phyloP scores from a whole-genome alignment of 2,888 invertebrate species.

The Netelia virgata region DNA sequence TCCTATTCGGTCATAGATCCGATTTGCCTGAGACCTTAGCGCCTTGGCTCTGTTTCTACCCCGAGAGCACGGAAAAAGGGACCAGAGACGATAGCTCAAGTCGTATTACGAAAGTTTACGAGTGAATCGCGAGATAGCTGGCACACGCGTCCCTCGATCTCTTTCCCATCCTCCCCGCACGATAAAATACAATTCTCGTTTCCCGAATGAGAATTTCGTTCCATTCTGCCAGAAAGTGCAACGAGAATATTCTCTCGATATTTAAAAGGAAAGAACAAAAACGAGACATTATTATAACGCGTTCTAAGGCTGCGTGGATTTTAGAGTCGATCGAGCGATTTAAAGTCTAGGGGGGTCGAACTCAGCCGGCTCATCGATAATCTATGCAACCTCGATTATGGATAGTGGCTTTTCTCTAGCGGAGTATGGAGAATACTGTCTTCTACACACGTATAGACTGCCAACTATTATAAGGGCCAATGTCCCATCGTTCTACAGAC shows the following conservation, averaged over 20 bases:
- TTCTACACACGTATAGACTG: neutral
- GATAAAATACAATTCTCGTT: neutral
- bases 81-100: slow-evolving; percentile 44
- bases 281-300: neutral
- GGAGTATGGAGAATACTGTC: slow-evolving; percentile 56
- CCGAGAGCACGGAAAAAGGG: neutral
- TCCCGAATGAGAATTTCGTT: neutral
- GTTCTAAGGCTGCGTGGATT: neutral
- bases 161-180: slow-evolving; percentile 2
- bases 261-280: neutral
- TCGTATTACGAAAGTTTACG: slow-evolving; percentile 65
- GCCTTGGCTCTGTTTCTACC: slow-evolving; percentile 10
- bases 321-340: slow-evolving; percentile 26
- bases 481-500: neutral
- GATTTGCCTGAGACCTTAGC: slow-evolving; percentile 62
- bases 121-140: slow-evolving; percentile 44
- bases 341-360: slow-evolving; percentile 29
- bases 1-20: slow-evolving; percentile 56
- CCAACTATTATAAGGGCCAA: neutral
- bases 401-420: slow-evolving; percentile 64
- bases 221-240: neutral
- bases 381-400: slow-evolving; percentile 74
- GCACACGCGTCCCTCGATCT: slow-evolving; percentile 15
- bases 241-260: neutral
- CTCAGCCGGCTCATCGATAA: slow-evolving; percentile 64